phyloP scores from a whole-genome alignment of 23 tunicate genomes.

The Corella eumyota region DNA sequence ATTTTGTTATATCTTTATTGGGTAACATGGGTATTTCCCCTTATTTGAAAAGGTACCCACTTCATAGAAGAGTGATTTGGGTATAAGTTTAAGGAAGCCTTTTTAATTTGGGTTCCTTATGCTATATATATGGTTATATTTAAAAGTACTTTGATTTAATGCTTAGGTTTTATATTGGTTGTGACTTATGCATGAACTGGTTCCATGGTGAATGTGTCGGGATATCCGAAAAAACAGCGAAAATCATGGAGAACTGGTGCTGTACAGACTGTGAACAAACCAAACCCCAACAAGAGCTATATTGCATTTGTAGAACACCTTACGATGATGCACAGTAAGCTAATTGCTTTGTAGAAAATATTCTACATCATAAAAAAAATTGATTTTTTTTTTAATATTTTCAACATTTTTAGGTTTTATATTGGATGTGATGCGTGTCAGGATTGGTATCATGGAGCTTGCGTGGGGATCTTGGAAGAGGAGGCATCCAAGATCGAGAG shows the following conservation, averaged over 20 bases:
- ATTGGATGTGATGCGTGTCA: constrained; percentile 95
- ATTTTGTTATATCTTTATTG: not conserved
- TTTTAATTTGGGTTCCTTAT: not conserved
- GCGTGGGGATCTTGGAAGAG: constrained; percentile 63
- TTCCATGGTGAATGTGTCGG: constrained; percentile 84
- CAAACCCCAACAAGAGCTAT: constrained; percentile 75
- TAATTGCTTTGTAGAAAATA: not conserved
- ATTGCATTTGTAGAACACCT: constrained; percentile 87
- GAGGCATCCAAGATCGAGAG: constrained; percentile 50
- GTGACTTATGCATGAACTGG: constrained; percentile 91
- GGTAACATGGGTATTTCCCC: not conserved
- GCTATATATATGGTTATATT: not conserved
- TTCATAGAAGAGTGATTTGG: not conserved
- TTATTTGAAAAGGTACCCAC: not conserved
- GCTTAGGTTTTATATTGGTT: constrained; percentile 82
- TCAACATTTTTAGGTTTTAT: constrained; percentile 44
- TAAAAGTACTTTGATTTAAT: not conserved
- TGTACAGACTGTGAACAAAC: constrained; percentile 65
- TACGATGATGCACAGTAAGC: constrained; percentile 88
- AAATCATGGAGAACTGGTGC: constrained; percentile 75
- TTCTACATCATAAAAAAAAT: not conserved
- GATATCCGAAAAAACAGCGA: constrained; percentile 60
- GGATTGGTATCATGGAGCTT: constrained; percentile 89
- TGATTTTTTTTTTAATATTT: not conserved
- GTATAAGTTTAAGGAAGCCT: not conserved